A percentile compares a stretch with the other conserved stretches of the same genome.
Conservation (phyloP, 1,140 invertebrate species). For the Trichonephila clavata region DNA sequence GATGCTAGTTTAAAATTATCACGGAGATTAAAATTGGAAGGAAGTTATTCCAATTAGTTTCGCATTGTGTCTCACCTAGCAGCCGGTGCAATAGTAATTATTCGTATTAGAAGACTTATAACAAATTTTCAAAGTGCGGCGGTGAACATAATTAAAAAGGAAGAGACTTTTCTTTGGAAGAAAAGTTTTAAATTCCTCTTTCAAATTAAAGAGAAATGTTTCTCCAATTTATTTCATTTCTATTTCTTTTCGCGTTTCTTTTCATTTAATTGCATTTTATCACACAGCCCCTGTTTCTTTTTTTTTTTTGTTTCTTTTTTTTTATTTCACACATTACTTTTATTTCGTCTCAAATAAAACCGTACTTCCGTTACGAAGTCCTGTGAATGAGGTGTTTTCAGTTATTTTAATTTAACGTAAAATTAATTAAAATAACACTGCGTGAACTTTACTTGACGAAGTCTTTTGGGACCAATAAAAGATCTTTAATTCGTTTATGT, state of each 20-base stretch:
- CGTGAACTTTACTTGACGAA: too few species aligned
- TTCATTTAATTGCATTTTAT: neutral
- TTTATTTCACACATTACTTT: too few species aligned
- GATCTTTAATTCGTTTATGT: too few species aligned
- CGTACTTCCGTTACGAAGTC: too few species aligned
- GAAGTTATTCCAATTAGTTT: constrained; percentile 47
- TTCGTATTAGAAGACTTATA: neutral
- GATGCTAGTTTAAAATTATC: neutral
- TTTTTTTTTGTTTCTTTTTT: neutral
- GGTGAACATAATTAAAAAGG: constrained; percentile 43
- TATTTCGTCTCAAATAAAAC: too few species aligned
- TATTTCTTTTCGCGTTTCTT: constrained; percentile 7
- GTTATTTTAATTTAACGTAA: neutral
- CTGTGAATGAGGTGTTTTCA: too few species aligned
- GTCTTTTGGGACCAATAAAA: too few species aligned
- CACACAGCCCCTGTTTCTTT: neutral
- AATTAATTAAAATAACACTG: neutral
- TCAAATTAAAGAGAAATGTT: constrained; percentile 26
- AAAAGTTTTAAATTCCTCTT: constrained; percentile 35
- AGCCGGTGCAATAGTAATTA: constrained; percentile 24
- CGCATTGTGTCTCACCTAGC: neutral
- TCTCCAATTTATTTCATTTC: constrained; percentile 9
- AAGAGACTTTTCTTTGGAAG: neutral
- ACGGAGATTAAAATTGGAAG: neutral
- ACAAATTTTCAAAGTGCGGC: neutral